phyloP scores from a whole-genome alignment of 1,140 invertebrate genomes.

The Eumeta japonica region DNA sequence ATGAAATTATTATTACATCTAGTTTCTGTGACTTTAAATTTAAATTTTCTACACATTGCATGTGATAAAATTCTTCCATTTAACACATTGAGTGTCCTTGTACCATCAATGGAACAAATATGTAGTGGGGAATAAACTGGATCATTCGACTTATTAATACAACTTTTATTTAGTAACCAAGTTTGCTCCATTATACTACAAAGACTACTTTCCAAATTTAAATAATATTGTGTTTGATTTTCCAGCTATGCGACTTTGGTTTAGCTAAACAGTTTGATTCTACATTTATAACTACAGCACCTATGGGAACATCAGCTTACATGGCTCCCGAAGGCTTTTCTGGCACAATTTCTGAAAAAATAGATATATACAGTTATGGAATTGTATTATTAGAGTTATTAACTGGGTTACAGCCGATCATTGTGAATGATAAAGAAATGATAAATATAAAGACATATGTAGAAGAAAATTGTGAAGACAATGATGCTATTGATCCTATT shows the following conservation, averaged over 20 bases:
- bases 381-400: slow-evolving; percentile 72
- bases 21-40: too few relatives aligned
- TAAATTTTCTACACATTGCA: too few relatives aligned
- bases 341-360: slow-evolving; percentile 70
- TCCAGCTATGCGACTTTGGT: slow-evolving; percentile 74
- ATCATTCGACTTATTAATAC: too few relatives aligned
- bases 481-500: slow-evolving; percentile 24
- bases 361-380: slow-evolving; percentile 77
- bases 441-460: slow-evolving; percentile 40
- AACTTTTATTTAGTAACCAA: too few relatives aligned
- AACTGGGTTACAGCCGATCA: slow-evolving; percentile 64
- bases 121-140: too few relatives aligned
- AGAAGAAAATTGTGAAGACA: slow-evolving; percentile 23
- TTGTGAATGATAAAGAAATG: slow-evolving; percentile 29
- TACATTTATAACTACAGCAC: slow-evolving; percentile 54
- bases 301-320: slow-evolving; percentile 71
- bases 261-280: slow-evolving; percentile 60
- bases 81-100: too few relatives aligned
- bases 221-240: slow-evolving; percentile 12
- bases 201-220: too few relatives aligned
- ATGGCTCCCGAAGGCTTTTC: slow-evolving; percentile 74
- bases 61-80: too few relatives aligned
- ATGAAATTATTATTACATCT: too few relatives aligned
- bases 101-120: too few relatives aligned
- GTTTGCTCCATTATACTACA: too few relatives aligned